Base-by-base conservation (phyloP, 2,797 vertebrate genomes). In the Lemur catta region DNA sequence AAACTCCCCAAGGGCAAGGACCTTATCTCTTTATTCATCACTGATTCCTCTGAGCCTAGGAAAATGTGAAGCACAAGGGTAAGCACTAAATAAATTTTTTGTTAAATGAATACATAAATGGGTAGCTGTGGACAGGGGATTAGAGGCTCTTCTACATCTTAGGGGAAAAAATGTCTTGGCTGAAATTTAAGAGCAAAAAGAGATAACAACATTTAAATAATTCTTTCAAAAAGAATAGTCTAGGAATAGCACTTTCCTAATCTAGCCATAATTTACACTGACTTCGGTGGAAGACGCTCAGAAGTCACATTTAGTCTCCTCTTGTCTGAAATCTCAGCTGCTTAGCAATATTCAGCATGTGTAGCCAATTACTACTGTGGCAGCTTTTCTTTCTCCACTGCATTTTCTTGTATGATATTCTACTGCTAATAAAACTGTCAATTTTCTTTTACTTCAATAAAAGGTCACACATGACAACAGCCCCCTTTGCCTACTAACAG, bases 401-500 rank as follows among this genome's bases (percentile, higher is more conserved):
- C 15, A 59, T 96, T 97, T 97, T 95, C 97, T 95, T 93, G 71
- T 97, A 92, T 93, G 94, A 90, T 97, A 97, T 48, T 97, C 95
- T 96, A 20, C 97, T 93, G 94, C 98, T 98, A 99, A 99, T 98
- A 98, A 98, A 99, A 98, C 98, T 98, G 98, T 99, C 98, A 98
- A 97, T 98, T 98, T 98, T 98, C 98, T 98, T 98, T 99, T 98
- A 97, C 97, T 98, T 98, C 98, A 98, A 95, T 98, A 95, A 98
- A 99, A 98, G 99, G 98, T 99, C 98, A 99, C 97, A 98, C 96
- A 97, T 97, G 61, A 99, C 98, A 99, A 98, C 98, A 98, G 97
- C 85, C 94, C 92, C 38, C 76, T 97, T 97, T 95, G 96, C 97
- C 98, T 98, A 95, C 98, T 98, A 98, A 98, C 98, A 98, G 98